These are phyloP conservation scores for Agonopterix alstromeriana DNA, from an alignment of 2,888 invertebrate genomes.

Conservation along the genomic window DNA sequence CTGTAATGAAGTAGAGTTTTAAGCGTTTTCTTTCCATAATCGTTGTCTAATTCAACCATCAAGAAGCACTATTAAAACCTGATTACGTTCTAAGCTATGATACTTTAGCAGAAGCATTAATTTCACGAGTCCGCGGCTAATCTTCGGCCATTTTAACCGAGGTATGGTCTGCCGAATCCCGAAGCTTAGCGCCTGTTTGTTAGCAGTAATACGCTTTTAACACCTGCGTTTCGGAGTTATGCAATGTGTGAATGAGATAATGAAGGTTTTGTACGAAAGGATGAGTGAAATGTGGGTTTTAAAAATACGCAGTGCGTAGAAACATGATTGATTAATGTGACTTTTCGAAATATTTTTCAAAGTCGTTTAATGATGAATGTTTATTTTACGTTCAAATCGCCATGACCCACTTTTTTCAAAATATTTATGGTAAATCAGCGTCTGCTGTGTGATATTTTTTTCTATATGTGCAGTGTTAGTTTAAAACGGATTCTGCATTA, in stretches of 20 bases:
- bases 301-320: constrained; percentile 18
- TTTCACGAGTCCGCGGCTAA: constrained; percentile 55
- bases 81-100: constrained; percentile 44
- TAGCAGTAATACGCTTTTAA: constrained; percentile 63
- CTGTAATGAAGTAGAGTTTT: not conserved
- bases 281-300: constrained; percentile 36
- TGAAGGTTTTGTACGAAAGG: constrained; percentile 44
- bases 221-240: constrained; percentile 50
- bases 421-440: too few species aligned
- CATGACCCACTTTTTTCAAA: too few species aligned
- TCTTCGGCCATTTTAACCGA: constrained; percentile 61
- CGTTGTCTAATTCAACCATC: not conserved
- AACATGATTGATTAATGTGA: constrained; percentile 24
- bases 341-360: too few species aligned
- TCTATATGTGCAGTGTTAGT: too few species aligned
- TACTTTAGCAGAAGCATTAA: constrained; percentile 51
- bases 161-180: constrained; percentile 58
- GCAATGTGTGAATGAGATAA: constrained; percentile 42
- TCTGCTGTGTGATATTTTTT: too few species aligned
- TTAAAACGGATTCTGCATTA: too few species aligned
- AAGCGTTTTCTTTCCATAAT: not conserved
- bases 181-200: constrained; percentile 71
- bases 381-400: too few species aligned
- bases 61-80: constrained; percentile 16
- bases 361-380: too few species aligned